These are phyloP conservation scores for Stichopus chloronotus DNA, from an alignment of 35 echinoderm and acorn worm genomes.

Conservation along the genomic window DNA sequence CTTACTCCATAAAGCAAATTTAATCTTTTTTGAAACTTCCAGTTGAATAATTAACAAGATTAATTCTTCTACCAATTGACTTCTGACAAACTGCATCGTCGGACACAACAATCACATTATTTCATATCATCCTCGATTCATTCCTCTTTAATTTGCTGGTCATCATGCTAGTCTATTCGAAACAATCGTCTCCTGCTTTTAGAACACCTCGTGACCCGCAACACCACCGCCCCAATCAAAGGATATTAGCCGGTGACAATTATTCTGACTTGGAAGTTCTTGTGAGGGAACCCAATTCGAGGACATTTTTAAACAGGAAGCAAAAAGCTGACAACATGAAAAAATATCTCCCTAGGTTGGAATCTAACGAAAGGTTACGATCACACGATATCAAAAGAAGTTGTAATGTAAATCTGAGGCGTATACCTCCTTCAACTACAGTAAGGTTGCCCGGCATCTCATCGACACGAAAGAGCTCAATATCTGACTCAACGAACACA, in stretches of 20 bases:
- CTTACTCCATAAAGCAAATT: too few relatives aligned
- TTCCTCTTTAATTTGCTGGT: not conserved
- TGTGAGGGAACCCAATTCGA: not conserved
- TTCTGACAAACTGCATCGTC: too few relatives aligned
- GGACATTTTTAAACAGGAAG: not conserved
- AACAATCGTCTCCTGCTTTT: not conserved
- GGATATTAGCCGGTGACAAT: not conserved
- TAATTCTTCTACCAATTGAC: too few relatives aligned
- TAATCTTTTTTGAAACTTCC: too few relatives aligned
- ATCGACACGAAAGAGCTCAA: not conserved
- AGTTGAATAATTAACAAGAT: too few relatives aligned
- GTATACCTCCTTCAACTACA: not conserved
- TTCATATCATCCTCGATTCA: not conserved
- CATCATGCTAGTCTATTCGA: conserved; percentile 25
- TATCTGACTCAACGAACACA: not conserved
- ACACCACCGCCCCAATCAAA: not conserved
- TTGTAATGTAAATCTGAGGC: not conserved
- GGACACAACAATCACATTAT: too few relatives aligned
- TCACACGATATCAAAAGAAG: conserved; percentile 29
- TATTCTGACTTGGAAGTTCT: not conserved
- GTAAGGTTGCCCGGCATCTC: conserved; percentile 4
- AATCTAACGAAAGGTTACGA: not conserved
- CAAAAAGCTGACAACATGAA: not conserved
- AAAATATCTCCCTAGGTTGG: conserved; percentile 29
- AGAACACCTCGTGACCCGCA: not conserved